phyloP scores from a whole-genome alignment of 2,888 invertebrate genomes.

The Chrysolina americana region DNA sequence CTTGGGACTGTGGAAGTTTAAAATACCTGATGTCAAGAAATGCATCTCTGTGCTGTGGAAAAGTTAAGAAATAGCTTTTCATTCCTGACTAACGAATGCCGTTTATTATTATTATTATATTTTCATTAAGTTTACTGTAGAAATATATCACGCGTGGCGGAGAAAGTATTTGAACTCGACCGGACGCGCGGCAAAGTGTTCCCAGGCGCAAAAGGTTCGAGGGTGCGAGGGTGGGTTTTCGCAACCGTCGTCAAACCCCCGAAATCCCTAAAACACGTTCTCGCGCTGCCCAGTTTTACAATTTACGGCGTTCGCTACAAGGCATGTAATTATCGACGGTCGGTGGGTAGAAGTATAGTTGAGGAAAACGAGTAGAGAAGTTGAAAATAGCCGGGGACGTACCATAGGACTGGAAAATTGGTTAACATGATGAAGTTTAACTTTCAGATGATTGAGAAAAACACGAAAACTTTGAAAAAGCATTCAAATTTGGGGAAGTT shows the following conservation, averaged over 20 bases:
- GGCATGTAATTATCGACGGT: conserved; percentile 56
- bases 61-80: too few relatives aligned
- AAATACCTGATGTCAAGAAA: too few relatives aligned
- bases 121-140: neutral
- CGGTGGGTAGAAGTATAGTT: conserved; percentile 39
- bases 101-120: neutral
- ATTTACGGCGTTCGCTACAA: conserved; percentile 53
- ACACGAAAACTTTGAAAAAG: too few relatives aligned
- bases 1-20: too few relatives aligned
- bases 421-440: too few relatives aligned
- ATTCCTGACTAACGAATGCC: neutral
- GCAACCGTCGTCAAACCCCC: conserved; percentile 20
- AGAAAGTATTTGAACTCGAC: neutral
- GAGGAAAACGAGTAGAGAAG: neutral
- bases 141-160: neutral
- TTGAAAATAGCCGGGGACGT: neutral
- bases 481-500: too few relatives aligned
- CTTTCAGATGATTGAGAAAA: too few relatives aligned
- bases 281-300: conserved; percentile 50
- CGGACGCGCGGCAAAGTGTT: conserved; percentile 3
- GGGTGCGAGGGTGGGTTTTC: conserved; percentile 22
- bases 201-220: conserved; percentile 2
- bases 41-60: too few relatives aligned
- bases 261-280: conserved; percentile 38
- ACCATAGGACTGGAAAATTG: too few relatives aligned